A percentile compares a stretch with the other conserved stretches of the same genome.
Evolutionary conservation across 2,888 invertebrate genomes (phyloP).

Genomic region (Torymus aiolomorphi): DNA sequence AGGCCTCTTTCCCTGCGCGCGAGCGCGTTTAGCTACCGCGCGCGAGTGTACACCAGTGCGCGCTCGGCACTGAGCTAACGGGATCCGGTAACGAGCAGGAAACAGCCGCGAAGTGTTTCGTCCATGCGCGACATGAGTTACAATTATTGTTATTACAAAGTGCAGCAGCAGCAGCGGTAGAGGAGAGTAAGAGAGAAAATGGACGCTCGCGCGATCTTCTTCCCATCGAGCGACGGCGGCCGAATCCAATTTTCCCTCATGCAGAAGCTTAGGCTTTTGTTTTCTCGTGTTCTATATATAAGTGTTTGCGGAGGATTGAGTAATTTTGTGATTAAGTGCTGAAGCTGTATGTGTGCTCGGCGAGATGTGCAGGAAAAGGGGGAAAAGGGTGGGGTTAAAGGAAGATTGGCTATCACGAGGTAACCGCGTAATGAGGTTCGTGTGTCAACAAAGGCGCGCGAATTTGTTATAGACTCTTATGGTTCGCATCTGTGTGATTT

Average conservation of each 20-base stretch:
- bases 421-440: too few species aligned
- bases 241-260: background rate
- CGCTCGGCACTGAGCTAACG: constrained; percentile 45
- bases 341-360: too few species aligned
- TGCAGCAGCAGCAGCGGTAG: background rate
- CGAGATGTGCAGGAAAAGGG: too few species aligned
- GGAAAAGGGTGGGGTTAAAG: too few species aligned
- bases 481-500: too few species aligned
- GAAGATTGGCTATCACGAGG: too few species aligned
- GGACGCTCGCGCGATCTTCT: constrained; percentile 6
- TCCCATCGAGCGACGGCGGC: background rate
- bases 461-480: background rate
- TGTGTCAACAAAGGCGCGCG: background rate
- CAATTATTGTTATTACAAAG: constrained; percentile 57
- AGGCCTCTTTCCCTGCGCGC: too few species aligned
- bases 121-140: constrained; percentile 60
- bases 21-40: too few species aligned
- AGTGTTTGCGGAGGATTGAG: background rate
- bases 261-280: background rate
- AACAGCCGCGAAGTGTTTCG: constrained; percentile 59
- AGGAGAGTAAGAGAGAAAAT: background rate
- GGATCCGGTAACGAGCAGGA: constrained; percentile 55
- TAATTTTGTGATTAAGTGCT: too few species aligned
- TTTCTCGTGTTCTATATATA: background rate
- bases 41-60: too few species aligned